Evolutionary conservation across 2,113 vertebrate species (phyloP), one percentile per base, ranked within the genome.

Genomic region (Chloebia gouldiae): DNA sequence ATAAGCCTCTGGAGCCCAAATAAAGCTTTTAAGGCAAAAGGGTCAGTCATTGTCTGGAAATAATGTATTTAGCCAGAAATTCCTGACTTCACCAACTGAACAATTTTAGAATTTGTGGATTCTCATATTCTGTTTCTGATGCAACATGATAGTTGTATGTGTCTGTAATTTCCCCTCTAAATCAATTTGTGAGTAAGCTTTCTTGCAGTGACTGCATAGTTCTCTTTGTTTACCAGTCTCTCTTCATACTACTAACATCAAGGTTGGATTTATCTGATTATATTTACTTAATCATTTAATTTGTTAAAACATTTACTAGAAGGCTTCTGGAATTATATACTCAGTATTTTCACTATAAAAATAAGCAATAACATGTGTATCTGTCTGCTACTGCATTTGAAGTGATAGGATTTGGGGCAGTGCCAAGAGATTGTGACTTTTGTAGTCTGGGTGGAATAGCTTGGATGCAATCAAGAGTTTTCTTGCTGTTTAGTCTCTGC

Each of bases 121-220:
- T 51, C 18, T 82, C 25, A 22, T 69, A 66, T 61, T 57, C 39
- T 14, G 2, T 50, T 88, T 88, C 59, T 88, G 54, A 51, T 83
- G 33, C 47, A 69, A 59, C 0, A 2, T 47, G 15, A 57, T n/a
- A 51, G 27, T 65, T 1, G 0, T 39, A 42, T 37, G 17, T 81
- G 47, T 30, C 88, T 75, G 21, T 66, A 57, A 77, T 92, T 94
- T 93, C 64, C 50, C 10, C 23, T 83, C 39, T 77, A 90, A 90
- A 88, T 54, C 14, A 13, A 53, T 56, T 68, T 78, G 28, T 19
- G 49, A 81, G 42, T 31, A 86, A 66, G 42, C 8, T 50, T 39
- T 77, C 59, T 88, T 92, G 42, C 0, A 9, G 33, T 50, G 35
- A 61, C 25, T 33, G 18, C 28, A 33, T 13, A 60, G 40, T 24